phyloP scores from a whole-genome alignment of 1,140 invertebrate species.

The Adelges cooleyi region DNA sequence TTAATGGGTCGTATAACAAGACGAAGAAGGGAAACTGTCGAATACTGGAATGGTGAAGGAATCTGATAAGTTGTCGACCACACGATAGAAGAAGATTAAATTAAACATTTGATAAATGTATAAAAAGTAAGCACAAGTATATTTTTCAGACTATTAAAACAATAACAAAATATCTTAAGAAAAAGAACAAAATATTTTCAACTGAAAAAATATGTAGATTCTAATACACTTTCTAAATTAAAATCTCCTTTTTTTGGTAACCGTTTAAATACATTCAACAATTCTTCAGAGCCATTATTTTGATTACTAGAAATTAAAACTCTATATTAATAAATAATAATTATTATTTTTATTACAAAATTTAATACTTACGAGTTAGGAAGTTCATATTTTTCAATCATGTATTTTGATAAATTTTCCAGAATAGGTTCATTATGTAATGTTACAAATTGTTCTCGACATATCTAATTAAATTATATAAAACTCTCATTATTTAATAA shows the following conservation, averaged over 20 bases:
- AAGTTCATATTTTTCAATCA: constrained; percentile 41
- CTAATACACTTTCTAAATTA: constrained; percentile 57
- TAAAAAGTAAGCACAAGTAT: constrained; percentile 5
- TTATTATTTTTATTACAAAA: too few relatives aligned
- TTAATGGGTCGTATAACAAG: not conserved
- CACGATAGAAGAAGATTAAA: constrained; percentile 11
- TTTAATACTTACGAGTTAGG: constrained; percentile 32
- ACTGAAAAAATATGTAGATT: constrained; percentile 76
- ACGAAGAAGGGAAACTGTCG: not conserved
- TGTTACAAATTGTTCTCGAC: constrained; percentile 89
- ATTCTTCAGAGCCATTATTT: constrained; percentile 36
- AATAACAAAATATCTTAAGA: not conserved
- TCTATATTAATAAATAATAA: constrained; percentile 22
- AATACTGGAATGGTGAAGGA: not conserved
- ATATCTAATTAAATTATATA: constrained; percentile 51
- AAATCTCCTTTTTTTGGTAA: constrained; percentile 63
- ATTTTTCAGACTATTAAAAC: constrained; percentile 14
- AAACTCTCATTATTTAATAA: not conserved
- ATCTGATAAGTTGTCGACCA: too few relatives aligned
- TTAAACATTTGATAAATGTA: too few relatives aligned
- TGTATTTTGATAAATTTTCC: constrained; percentile 69
- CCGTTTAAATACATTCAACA: constrained; percentile 48
- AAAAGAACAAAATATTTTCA: constrained; percentile 35
- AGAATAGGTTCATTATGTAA: constrained; percentile 88
- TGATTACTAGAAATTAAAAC: constrained; percentile 18